Conservation (phyloP, 2,113 vertebrate genomes). For the Todiramphus chloris region DNA sequence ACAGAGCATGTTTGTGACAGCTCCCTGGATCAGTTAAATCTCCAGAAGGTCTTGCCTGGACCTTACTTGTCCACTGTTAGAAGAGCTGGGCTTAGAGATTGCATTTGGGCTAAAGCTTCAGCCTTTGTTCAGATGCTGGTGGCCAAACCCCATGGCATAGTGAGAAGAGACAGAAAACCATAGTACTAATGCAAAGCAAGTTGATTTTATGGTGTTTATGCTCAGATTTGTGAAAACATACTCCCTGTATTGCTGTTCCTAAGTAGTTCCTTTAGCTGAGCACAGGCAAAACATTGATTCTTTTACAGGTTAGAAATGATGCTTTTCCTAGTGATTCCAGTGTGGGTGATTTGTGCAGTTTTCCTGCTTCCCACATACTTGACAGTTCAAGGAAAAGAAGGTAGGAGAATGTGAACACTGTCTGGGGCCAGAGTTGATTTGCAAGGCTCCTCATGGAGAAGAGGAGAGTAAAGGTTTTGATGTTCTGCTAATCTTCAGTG, state of each 20-base stretch:
- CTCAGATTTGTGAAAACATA: not conserved
- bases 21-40: not conserved
- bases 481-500: not conserved
- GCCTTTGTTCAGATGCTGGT: not conserved
- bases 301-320: too few relatives aligned
- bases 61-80: not conserved
- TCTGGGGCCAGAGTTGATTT: not conserved
- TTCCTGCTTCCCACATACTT: not conserved
- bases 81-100: not conserved
- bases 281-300: not conserved
- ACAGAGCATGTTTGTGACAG: not conserved
- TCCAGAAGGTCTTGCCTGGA: not conserved
- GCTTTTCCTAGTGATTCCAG: not conserved
- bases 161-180: not conserved
- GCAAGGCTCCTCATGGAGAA: not conserved
- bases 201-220: not conserved
- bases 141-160: not conserved
- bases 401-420: rapidly evolving
- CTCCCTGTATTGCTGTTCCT: not conserved
- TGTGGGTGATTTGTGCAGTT: not conserved
- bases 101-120: not conserved
- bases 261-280: not conserved
- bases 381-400: rapidly evolving
- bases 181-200: not conserved
- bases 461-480: not conserved